Percentiles rank a stretch among this genome's conserved stretches.
Evolutionary conservation across 2,888 invertebrate species (phyloP).

Genomic region (Noctua janthe): DNA sequence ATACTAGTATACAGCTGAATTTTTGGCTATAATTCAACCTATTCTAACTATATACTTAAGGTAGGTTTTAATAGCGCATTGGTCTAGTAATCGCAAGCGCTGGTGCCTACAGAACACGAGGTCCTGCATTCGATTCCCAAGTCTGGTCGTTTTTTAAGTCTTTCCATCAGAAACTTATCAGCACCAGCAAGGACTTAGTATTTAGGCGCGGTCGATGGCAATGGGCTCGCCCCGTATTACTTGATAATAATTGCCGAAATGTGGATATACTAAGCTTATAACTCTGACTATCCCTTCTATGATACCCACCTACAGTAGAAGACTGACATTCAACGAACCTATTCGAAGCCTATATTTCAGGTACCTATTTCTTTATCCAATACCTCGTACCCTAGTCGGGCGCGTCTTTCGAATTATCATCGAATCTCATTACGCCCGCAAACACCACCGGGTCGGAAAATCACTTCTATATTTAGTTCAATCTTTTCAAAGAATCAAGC

Average conservation of each 20-base stretch:
- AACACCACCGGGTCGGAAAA: constrained; percentile 46
- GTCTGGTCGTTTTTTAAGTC: background rate
- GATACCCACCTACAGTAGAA: background rate
- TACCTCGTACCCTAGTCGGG: constrained; percentile 2
- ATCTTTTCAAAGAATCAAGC: constrained; percentile 18
- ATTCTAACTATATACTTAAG: no score
- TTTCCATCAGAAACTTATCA: background rate
- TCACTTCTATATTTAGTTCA: constrained; percentile 48
- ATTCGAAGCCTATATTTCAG: background rate
- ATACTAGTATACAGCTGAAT: no score
- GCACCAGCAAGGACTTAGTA: background rate
- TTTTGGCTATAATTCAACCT: no score
- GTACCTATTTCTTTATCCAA: constrained; percentile 18
- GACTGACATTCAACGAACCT: background rate
- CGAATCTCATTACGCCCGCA: background rate
- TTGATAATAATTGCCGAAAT: background rate
- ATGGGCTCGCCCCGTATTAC: background rate
- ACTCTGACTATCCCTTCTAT: background rate
- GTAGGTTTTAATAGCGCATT: background rate
- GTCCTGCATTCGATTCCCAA: background rate
- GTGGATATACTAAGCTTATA: background rate
- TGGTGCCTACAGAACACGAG: background rate
- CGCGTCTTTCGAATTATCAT: background rate
- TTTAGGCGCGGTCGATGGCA: background rate
- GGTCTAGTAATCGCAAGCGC: background rate